Conservation (phyloP, 2,797 vertebrate species). For the Gambusia yucatana region DNA sequence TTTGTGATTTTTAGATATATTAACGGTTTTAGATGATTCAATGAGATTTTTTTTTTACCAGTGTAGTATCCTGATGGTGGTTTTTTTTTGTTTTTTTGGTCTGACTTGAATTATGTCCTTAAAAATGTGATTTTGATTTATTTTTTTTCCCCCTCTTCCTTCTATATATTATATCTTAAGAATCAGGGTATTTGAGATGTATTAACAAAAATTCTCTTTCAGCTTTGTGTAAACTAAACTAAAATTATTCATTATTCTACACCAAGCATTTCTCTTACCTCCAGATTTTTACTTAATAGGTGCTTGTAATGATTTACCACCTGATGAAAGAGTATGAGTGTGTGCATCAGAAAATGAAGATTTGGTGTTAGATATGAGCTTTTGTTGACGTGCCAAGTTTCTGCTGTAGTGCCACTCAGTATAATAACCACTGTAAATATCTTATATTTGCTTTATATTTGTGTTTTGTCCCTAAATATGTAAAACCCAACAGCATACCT, state of each 20-base stretch:
- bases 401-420: conserved; percentile 19
- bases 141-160: conserved; percentile 5
- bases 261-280: conserved; percentile 48
- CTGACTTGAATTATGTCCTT: conserved; percentile 13
- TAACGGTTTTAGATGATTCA: conserved; percentile 13
- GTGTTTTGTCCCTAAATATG: conserved; percentile 66
- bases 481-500: conserved; percentile 58
- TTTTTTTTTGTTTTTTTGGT: conserved; percentile 37
- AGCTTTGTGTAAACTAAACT: conserved; percentile 28
- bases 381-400: conserved; percentile 38
- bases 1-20: conserved; percentile 54
- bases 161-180: conserved; percentile 34
- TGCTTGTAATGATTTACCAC: conserved; percentile 48
- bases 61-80: conserved; percentile 41
- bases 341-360: conserved; percentile 22
- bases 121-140: conserved; percentile 13
- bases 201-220: conserved; percentile 32
- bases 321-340: conserved; percentile 21
- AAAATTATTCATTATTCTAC: conserved; percentile 7
- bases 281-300: conserved; percentile 52
- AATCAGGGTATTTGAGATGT: conserved; percentile 59
- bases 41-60: conserved; percentile 25
- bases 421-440: conserved; percentile 40
- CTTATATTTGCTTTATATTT: conserved; percentile 45
- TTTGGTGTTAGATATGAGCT: conserved; percentile 56